phyloP scores from a whole-genome alignment of 2,888 invertebrate species.

The Spodoptera littoralis region DNA sequence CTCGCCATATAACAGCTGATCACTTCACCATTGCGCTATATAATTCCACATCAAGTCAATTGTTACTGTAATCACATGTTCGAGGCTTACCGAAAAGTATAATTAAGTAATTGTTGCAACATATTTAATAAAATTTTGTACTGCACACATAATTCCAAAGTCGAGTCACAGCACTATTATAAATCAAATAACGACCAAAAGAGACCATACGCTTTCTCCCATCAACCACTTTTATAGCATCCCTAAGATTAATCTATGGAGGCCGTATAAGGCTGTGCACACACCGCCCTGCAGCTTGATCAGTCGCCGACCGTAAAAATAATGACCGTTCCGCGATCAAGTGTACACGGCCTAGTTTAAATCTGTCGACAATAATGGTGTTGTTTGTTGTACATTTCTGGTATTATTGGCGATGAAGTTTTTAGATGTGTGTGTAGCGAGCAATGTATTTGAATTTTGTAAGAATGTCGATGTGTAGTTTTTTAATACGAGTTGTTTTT shows the following conservation, averaged over 20 bases:
- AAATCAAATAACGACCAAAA: not conserved
- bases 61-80: no score
- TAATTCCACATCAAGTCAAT: no score
- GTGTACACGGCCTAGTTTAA: conserved; percentile 27
- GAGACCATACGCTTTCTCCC: not conserved
- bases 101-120: no score
- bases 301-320: conserved; percentile 85
- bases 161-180: no score
- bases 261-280: conserved; percentile 45
- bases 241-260: conserved; percentile 37
- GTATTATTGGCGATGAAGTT: not conserved
- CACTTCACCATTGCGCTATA: no score
- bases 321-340: conserved; percentile 74
- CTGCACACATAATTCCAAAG: no score
- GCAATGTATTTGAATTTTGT: not conserved
- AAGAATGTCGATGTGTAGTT: not conserved
- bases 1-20: no score
- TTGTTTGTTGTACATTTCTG: conserved; percentile 33
- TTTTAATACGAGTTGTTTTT: no score
- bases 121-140: no score
- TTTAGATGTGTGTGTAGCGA: not conserved
- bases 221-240: conserved; percentile 20
- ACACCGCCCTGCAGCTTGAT: conserved; percentile 60
- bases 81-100: no score
- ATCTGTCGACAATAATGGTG: conserved; percentile 28